Conservation (phyloP, 2,113 vertebrate genomes). For the Cinclus cinclus region DNA sequence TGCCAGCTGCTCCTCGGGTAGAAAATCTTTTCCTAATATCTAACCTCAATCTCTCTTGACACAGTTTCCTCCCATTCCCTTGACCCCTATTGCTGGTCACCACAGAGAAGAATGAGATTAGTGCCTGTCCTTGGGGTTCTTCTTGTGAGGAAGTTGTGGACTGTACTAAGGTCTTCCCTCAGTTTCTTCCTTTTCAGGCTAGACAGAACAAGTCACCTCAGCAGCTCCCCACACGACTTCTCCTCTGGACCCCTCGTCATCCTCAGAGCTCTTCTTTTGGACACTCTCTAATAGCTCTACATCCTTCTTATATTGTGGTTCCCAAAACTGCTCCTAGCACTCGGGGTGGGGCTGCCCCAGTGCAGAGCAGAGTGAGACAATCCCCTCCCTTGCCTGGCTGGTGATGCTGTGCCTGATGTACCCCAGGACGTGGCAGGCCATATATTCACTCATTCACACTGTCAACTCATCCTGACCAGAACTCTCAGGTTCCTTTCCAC, state of each 20-base stretch:
- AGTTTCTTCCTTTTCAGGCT: background rate
- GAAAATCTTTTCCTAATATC: background rate
- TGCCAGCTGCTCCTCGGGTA: background rate
- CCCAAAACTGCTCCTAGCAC: background rate
- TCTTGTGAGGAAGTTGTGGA: background rate
- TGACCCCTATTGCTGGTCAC: background rate
- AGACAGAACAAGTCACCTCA: background rate
- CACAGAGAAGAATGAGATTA: too few relatives aligned
- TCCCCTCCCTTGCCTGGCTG: accelerated
- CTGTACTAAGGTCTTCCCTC: background rate
- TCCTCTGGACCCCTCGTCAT: background rate
- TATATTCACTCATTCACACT: background rate
- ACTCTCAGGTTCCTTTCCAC: too few relatives aligned
- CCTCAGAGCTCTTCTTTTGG: background rate
- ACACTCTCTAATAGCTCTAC: too few relatives aligned
- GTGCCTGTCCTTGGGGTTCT: background rate
- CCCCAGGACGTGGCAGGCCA: accelerated
- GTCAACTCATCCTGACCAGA: background rate
- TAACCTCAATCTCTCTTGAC: background rate
- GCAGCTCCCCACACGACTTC: accelerated
- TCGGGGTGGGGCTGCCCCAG: accelerated
- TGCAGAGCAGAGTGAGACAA: accelerated
- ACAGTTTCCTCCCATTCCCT: background rate
- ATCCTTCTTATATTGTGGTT: background rate
- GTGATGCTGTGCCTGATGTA: accelerated